A percentile compares a stretch with the other conserved stretches of the same genome.
Conservation (phyloP, 1,140 invertebrate species). For the Agrypnia vestita region DNA sequence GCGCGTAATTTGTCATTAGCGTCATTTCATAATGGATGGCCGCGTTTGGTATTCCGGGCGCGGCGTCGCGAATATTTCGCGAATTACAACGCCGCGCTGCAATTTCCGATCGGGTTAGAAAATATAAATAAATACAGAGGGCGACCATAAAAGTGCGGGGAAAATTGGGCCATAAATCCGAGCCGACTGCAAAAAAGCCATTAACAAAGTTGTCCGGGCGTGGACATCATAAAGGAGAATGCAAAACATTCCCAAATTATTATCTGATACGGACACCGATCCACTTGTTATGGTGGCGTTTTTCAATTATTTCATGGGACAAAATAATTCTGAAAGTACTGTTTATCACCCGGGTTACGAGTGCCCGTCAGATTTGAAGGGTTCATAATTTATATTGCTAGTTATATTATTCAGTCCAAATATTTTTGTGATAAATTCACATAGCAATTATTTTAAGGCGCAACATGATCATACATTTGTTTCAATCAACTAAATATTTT, state of each 20-base stretch:
- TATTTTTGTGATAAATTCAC: too few relatives aligned
- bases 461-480: too few relatives aligned
- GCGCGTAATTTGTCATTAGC: constrained; percentile 24
- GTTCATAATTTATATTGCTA: too few relatives aligned
- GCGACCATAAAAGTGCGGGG: background rate
- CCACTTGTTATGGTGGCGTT: too few relatives aligned
- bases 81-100: background rate
- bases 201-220: constrained; percentile 34
- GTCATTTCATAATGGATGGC: constrained; percentile 16
- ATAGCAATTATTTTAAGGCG: too few relatives aligned
- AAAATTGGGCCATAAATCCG: constrained; percentile 41
- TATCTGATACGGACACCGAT: too few relatives aligned
- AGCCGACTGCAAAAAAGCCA: constrained; percentile 10
- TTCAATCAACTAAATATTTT: too few relatives aligned
- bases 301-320: too few relatives aligned
- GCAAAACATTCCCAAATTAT: constrained; percentile 1
- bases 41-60: background rate
- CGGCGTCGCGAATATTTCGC: constrained; percentile 3
- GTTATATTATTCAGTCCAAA: too few relatives aligned
- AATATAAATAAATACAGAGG: constrained; percentile 28
- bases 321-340: too few relatives aligned
- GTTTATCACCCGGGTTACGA: too few relatives aligned
- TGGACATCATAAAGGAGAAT: constrained; percentile 12
- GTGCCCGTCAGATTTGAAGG: too few relatives aligned
- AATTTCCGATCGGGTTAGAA: constrained; percentile 22